phyloP scores from a whole-genome alignment of 2,888 invertebrate genomes.

The Callosobruchus maculatus region DNA sequence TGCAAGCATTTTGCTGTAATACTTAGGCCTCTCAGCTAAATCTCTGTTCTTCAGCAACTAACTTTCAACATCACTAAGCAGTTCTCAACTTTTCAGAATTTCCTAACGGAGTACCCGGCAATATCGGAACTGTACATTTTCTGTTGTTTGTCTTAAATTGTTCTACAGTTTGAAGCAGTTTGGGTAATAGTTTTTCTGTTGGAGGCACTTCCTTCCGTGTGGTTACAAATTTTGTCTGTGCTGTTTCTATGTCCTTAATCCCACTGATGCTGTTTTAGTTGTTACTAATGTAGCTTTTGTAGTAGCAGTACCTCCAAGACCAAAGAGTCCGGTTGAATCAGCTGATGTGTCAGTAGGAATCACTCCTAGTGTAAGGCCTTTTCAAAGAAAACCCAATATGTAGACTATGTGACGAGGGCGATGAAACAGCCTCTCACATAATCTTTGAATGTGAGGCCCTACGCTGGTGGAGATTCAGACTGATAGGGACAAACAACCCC shows the following conservation, averaged over 20 bases:
- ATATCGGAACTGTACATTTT: conserved; percentile 57
- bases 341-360: no score
- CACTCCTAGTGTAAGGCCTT: no score
- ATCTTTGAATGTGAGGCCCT: no score
- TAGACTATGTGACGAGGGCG: no score
- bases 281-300: neutral
- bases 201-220: conserved; percentile 53
- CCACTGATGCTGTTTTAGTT: conserved; percentile 45
- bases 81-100: conserved; percentile 60
- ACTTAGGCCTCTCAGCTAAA: conserved; percentile 62
- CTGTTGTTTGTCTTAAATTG: conserved; percentile 84
- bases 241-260: conserved; percentile 68
- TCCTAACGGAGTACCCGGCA: conserved; percentile 55
- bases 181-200: conserved; percentile 67
- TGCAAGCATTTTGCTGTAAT: conserved; percentile 67
- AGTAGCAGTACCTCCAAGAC: neutral
- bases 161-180: conserved; percentile 74
- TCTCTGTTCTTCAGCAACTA: conserved; percentile 60
- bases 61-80: conserved; percentile 59
- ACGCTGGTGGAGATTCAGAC: no score
- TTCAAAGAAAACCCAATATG: no score
- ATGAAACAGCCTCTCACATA: no score
- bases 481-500: no score
- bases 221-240: conserved; percentile 44
- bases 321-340: neutral